Evolutionary conservation across 92 coral and sea anemone genomes (phyloP).

Genomic region (Umimayanthus chanpuru): DNA sequence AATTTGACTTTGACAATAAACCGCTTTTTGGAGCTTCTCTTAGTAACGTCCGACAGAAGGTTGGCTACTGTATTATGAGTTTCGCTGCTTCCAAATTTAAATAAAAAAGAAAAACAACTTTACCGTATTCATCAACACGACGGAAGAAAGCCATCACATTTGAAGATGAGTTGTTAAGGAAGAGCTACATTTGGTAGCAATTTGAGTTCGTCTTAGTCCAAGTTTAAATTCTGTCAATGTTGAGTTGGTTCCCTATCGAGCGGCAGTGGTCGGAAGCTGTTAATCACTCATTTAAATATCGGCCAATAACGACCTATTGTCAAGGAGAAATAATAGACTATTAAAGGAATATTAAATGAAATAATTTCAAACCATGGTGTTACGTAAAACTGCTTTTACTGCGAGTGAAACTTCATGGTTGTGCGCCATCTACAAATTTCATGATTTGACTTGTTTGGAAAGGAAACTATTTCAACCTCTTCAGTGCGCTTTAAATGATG

Average conservation of each 20-base stretch:
- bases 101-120: not conserved
- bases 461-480: not conserved
- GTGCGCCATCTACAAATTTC: not conserved
- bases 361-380: not conserved
- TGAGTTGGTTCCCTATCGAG: not conserved
- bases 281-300: conserved; percentile 11
- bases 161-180: not conserved
- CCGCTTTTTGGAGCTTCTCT: not conserved
- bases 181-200: not conserved
- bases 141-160: not conserved
- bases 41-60: not conserved
- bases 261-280: conserved; percentile 15
- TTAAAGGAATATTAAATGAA: conserved; percentile 1
- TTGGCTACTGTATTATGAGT: not conserved
- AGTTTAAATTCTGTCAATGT: not conserved
- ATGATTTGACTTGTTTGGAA: not conserved
- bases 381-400: not conserved
- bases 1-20: not conserved
- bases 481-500: not conserved
- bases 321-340: not conserved
- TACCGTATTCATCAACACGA: not conserved
- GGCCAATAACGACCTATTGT: conserved; percentile 16
- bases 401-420: not conserved
- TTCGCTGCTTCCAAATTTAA: no score
- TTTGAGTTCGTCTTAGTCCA: not conserved